These are phyloP conservation scores for Oryzias melastigma DNA, from an alignment of 2,113 vertebrate genomes.

Conservation along the genomic window DNA sequence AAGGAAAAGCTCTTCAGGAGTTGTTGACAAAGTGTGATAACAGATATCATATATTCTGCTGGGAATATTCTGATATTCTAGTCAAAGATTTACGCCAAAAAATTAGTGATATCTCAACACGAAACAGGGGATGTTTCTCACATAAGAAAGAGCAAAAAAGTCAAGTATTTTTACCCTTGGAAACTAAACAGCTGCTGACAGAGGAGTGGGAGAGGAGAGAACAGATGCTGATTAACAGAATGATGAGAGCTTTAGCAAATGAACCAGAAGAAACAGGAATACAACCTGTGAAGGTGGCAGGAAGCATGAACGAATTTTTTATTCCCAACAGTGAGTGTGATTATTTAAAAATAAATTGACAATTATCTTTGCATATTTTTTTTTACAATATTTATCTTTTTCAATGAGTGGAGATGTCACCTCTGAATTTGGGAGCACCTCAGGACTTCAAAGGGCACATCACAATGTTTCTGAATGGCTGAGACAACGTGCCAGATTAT, in stretches of 20 bases:
- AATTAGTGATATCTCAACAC: neutral
- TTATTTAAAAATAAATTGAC: no score
- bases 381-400: neutral
- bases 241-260: no score
- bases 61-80: no score
- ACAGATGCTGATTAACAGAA: neutral
- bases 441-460: neutral
- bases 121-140: no score
- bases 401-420: neutral
- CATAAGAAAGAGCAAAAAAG: no score
- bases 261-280: no score
- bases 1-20: no score
- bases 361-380: no score
- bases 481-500: neutral
- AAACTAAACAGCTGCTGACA: no score
- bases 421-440: neutral
- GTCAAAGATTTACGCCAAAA: neutral
- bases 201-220: no score
- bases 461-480: constrained; percentile 3
- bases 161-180: no score
- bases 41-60: constrained; percentile 7
- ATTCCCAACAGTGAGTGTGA: constrained; percentile 11
- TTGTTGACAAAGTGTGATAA: no score
- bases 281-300: neutral
- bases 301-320: accelerated